Evolutionary conservation across 2,888 invertebrate species (phyloP).

Genomic region (Allygus modestus): DNA sequence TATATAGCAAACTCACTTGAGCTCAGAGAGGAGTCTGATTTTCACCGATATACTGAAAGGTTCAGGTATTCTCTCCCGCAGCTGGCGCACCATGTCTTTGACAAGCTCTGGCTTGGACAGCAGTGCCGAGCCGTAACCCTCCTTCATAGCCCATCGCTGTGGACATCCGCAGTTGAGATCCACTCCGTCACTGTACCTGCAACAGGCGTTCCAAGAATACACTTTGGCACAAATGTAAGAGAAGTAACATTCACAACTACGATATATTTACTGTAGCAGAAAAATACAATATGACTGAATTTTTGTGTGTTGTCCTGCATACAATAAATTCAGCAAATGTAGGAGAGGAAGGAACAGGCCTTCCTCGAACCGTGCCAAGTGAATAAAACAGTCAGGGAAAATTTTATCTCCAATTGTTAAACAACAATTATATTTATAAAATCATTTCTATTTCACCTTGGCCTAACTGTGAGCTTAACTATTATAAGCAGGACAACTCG

Average conservation of each 20-base stretch:
- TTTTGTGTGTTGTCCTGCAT: too few relatives aligned
- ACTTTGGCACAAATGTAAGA: conserved; percentile 17
- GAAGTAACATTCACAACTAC: conserved; percentile 54
- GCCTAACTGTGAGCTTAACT: too few relatives aligned
- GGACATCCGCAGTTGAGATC: conserved; percentile 99
- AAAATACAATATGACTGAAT: too few relatives aligned
- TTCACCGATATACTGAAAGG: conserved; percentile 95
- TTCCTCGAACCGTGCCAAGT: too few relatives aligned
- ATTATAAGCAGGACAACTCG: too few relatives aligned
- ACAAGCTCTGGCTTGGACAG: conserved; percentile 90
- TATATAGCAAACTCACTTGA: conserved; percentile 76
- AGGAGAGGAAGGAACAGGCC: too few relatives aligned
- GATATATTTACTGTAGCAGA: too few relatives aligned
- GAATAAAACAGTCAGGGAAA: too few relatives aligned
- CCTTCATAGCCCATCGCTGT: conserved; percentile 95
- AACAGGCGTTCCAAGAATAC: conserved; percentile 61
- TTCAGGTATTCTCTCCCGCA: conserved; percentile 83
- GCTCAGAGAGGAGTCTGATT: conserved; percentile 87
- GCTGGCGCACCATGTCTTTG: conserved; percentile 86
- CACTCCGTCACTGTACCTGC: conserved; percentile 90
- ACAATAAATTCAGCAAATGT: too few relatives aligned
- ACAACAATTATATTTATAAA: too few relatives aligned
- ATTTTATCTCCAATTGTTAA: too few relatives aligned
- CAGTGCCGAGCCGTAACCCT: conserved; percentile 92
- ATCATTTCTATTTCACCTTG: too few relatives aligned